Conservation (phyloP, 2,113 vertebrate species). For the Apteryx owenii region DNA sequence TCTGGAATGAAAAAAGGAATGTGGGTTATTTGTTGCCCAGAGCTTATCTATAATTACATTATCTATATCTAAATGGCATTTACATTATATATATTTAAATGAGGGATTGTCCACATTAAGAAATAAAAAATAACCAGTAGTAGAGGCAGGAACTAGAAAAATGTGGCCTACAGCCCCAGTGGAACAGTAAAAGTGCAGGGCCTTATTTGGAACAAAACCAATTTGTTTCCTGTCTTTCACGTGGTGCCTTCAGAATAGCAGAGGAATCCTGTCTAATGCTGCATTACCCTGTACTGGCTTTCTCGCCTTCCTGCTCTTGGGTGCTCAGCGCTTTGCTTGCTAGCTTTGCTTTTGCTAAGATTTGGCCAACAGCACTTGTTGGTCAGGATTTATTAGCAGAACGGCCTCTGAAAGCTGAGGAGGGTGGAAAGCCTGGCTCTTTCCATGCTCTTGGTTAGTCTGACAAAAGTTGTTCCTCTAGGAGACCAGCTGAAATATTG, state of each 20-base stretch:
- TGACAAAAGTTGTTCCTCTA: background rate
- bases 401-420: background rate
- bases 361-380: background rate
- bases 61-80: background rate
- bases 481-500: conserved; percentile 7
- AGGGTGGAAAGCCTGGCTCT: background rate
- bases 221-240: background rate
- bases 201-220: background rate
- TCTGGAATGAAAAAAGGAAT: background rate
- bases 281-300: background rate
- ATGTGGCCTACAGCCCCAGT: background rate
- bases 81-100: background rate
- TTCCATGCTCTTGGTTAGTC: background rate
- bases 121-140: background rate
- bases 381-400: background rate
- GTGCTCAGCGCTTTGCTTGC: background rate
- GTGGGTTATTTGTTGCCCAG: background rate
- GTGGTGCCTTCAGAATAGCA: rapidly evolving
- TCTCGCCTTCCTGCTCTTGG: background rate
- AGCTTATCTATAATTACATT: background rate
- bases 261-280: background rate
- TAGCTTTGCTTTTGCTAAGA: background rate
- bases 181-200: background rate
- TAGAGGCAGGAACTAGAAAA: background rate
- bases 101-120: background rate